phyloP scores from a whole-genome alignment of 1,140 invertebrate species.

The Formica selysi region DNA sequence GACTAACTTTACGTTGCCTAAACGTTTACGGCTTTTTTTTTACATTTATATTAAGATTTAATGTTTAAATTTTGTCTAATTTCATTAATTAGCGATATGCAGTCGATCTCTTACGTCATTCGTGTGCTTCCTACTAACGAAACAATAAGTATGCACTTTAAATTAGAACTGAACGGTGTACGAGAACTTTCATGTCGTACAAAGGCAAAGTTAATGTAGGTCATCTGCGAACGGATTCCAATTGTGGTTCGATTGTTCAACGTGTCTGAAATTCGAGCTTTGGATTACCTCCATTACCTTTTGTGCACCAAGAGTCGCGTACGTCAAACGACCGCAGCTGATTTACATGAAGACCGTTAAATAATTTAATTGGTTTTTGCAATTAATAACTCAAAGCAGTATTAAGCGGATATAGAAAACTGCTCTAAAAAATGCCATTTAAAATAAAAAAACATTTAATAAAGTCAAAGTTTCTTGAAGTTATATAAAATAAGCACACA shows the following conservation, averaged over 20 bases:
- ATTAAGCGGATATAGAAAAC: not conserved
- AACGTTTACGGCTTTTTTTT: not conserved
- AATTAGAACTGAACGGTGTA: not conserved
- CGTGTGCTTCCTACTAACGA: too few species aligned
- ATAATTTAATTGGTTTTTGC: not conserved
- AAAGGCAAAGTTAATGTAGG: constrained; percentile 33
- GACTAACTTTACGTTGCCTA: not conserved
- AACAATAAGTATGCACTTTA: constrained; percentile 5
- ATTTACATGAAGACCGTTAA: constrained; percentile 5
- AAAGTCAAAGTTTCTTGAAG: not conserved
- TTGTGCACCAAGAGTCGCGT: not conserved
- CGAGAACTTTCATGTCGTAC: constrained; percentile 8
- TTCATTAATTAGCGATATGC: constrained; percentile 9
- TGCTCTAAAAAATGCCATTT: not conserved
- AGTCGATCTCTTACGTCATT: constrained; percentile 19
- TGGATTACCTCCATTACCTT: constrained; percentile 49
- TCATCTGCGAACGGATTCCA: constrained; percentile 22
- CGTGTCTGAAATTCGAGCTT: not conserved
- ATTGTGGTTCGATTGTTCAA: constrained; percentile 31
- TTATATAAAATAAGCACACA: not conserved
- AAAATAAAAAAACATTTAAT: not conserved
- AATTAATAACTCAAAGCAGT: not conserved
- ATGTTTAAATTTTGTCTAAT: not conserved
- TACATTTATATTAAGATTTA: not conserved
- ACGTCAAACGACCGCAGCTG: constrained; percentile 8